These are phyloP conservation scores for Silurus aristotelis DNA, from an alignment of 2,797 vertebrate species.

Conservation along the genomic window DNA sequence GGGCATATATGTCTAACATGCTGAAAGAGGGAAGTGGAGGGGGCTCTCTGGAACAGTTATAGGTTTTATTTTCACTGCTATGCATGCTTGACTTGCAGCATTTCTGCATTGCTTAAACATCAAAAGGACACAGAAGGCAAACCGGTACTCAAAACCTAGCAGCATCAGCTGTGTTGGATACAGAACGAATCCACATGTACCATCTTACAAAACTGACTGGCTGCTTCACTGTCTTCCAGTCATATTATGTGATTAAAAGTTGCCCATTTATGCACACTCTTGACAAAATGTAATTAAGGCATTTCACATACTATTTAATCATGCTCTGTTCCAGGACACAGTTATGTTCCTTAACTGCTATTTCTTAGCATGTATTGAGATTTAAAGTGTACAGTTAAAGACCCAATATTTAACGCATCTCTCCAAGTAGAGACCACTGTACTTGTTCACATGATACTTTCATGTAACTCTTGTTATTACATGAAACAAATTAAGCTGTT, in stretches of 20 bases:
- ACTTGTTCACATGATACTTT: no score
- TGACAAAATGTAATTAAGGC: slow-evolving; percentile 1
- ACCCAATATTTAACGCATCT: no score
- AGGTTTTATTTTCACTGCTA: neutral
- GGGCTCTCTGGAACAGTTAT: neutral
- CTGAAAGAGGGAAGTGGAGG: neutral
- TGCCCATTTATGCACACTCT: neutral
- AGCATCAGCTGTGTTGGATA: neutral
- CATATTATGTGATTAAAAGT: neutral
- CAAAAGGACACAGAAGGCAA: neutral
- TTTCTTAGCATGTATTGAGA: neutral
- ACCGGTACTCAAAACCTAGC: neutral
- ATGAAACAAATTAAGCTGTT: no score
- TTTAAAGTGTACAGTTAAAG: neutral
- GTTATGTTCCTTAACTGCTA: neutral
- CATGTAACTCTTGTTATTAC: no score
- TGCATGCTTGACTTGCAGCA: slow-evolving; percentile 4
- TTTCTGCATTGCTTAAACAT: neutral
- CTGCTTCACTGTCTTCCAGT: neutral
- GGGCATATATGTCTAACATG: slow-evolving; percentile 35
- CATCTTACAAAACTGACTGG: neutral
- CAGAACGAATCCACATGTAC: neutral
- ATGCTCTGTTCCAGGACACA: neutral
- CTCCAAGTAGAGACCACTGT: no score
- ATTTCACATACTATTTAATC: neutral